These are phyloP conservation scores for Himalopsyche japonica DNA, from an alignment of 2,888 invertebrate genomes.

Conservation along the genomic window DNA sequence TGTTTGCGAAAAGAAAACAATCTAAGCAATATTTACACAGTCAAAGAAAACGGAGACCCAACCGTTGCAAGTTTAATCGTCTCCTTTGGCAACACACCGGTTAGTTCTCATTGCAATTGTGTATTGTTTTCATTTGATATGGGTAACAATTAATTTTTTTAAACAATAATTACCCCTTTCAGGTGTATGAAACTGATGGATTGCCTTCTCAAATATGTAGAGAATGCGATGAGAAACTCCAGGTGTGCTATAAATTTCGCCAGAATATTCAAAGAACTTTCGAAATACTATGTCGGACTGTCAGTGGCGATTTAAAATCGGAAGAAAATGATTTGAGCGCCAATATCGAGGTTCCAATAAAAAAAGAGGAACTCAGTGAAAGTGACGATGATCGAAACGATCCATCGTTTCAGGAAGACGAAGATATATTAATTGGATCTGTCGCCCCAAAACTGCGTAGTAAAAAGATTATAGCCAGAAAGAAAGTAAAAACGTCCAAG, in stretches of 20 bases:
- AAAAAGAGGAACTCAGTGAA: constrained; percentile 13
- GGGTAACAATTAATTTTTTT: neutral
- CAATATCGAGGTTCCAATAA: neutral
- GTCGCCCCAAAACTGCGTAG: neutral
- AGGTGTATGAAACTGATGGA: constrained; percentile 26
- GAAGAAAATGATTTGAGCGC: neutral
- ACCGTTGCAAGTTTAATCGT: constrained; percentile 22
- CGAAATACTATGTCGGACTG: constrained; percentile 15
- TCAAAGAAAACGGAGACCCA: constrained; percentile 4
- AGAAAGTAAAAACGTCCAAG: neutral
- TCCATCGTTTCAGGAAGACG: neutral
- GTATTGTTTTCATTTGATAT: neutral
- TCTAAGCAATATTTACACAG: constrained; percentile 22
- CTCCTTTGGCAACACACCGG: constrained; percentile 28
- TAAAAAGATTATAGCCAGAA: neutral
- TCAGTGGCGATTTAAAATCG: constrained; percentile 1
- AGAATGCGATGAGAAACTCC: constrained; percentile 13
- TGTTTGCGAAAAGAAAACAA: constrained; percentile 24
- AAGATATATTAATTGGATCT: neutral
- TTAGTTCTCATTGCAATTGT: neutral
- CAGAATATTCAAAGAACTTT: constrained; percentile 21
- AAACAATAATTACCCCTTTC: neutral
- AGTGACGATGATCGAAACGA: neutral
- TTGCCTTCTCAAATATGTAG: constrained; percentile 27
- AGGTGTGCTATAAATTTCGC: constrained; percentile 16